These are phyloP conservation scores for Pseudomyrmex dendroicus DNA, from an alignment of 1,140 invertebrate species.

Conservation along the genomic window DNA sequence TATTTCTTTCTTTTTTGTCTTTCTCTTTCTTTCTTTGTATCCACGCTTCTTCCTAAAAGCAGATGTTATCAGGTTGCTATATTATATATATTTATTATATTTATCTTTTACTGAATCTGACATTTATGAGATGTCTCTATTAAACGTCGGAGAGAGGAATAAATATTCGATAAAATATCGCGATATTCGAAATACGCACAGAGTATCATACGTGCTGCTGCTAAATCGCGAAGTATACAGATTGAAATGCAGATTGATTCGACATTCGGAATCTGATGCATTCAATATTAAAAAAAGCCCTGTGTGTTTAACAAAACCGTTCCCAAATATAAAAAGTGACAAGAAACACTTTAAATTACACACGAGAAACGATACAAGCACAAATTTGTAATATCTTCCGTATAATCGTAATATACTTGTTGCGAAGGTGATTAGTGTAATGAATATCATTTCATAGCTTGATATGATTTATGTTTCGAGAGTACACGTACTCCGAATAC, in stretches of 20 bases:
- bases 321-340: background rate
- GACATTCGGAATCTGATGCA: background rate
- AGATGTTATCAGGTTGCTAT: conserved; percentile 1
- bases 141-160: conserved; percentile 3
- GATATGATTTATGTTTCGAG: conserved; percentile 15
- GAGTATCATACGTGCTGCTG: background rate
- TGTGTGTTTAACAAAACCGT: background rate
- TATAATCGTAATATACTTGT: too few relatives aligned
- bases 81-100: background rate
- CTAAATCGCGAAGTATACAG: background rate
- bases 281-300: background rate
- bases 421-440: background rate
- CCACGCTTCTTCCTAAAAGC: conserved; percentile 20
- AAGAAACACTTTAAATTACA: background rate
- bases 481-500: background rate
- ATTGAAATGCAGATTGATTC: background rate
- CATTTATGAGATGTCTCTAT: background rate
- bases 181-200: background rate
- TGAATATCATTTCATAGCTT: background rate
- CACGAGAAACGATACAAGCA: too few relatives aligned
- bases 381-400: too few relatives aligned
- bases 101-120: background rate
- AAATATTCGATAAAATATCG: background rate
- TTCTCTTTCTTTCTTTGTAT: too few relatives aligned
- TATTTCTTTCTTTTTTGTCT: background rate